Evolutionary conservation across 1,140 invertebrate species (phyloP).

Genomic region (Apis cerana): DNA sequence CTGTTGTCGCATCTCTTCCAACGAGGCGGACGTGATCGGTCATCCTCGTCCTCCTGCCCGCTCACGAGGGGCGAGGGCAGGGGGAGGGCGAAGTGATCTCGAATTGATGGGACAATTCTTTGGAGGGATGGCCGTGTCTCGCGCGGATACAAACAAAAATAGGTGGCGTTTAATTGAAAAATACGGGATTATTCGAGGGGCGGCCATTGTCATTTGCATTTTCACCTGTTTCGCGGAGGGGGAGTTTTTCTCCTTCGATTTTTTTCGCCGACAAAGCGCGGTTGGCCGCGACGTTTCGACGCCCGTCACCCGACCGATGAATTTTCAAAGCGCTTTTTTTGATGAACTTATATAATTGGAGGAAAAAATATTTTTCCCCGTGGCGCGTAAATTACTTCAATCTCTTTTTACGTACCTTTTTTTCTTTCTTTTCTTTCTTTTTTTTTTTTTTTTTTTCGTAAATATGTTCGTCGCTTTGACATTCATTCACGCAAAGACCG

Average conservation of each 20-base stretch:
- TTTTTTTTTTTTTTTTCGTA: background rate
- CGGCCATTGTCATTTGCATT: slow-evolving; percentile 6
- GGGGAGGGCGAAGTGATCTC: background rate
- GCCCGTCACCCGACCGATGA: too few species aligned
- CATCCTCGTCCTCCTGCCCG: background rate
- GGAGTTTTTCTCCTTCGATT: background rate
- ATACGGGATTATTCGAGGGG: background rate
- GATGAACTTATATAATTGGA: background rate
- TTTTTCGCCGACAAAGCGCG: background rate
- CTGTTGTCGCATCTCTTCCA: slow-evolving; percentile 54
- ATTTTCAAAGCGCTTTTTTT: background rate
- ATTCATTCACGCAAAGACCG: background rate
- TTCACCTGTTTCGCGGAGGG: background rate
- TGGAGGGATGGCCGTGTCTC: background rate
- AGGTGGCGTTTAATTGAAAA: slow-evolving; percentile 27
- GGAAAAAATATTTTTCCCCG: background rate
- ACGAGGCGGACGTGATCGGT: slow-evolving; percentile 37
- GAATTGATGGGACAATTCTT: slow-evolving; percentile 20
- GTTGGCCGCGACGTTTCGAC: too few species aligned
- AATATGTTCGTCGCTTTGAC: background rate
- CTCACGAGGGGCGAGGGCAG: too few species aligned
- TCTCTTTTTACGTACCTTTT: background rate
- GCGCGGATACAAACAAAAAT: slow-evolving; percentile 3
- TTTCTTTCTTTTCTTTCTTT: background rate
- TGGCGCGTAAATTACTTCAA: background rate